Conservation (phyloP, 2,888 invertebrate genomes). For the Coronaproctus castanopsis region DNA sequence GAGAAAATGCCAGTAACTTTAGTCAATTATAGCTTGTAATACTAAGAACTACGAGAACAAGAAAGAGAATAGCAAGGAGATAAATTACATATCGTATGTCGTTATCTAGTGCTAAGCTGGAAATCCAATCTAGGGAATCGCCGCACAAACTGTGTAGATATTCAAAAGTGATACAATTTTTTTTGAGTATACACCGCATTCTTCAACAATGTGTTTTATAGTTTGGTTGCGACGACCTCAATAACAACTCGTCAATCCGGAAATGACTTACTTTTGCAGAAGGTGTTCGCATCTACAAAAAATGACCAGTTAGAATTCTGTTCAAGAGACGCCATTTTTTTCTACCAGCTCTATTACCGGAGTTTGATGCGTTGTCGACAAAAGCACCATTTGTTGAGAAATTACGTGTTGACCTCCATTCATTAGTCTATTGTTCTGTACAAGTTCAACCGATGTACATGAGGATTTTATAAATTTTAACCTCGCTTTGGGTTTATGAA, state of each 20-base stretch:
- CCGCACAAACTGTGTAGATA: not conserved
- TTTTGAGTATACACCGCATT: not conserved
- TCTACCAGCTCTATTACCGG: not conserved
- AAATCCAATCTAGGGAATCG: not conserved
- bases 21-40: too few relatives aligned
- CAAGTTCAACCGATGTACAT: not conserved
- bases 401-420: not conserved
- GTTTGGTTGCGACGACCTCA: not conserved
- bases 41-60: too few relatives aligned
- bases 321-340: not conserved
- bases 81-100: not conserved
- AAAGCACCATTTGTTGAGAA: not conserved
- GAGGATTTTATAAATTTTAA: not conserved
- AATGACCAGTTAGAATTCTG: not conserved
- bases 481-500: not conserved
- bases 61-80: not conserved
- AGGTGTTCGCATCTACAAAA: not conserved
- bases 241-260: not conserved
- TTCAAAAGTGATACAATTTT: not conserved
- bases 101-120: not conserved
- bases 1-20: too few relatives aligned
- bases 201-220: not conserved
- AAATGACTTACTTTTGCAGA: not conserved
- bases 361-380: not conserved
- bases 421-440: not conserved